Evolutionary conservation across 2,797 vertebrate species (phyloP), one percentile per base, ranked within the genome.

Genomic region (Chrosomus eos): DNA sequence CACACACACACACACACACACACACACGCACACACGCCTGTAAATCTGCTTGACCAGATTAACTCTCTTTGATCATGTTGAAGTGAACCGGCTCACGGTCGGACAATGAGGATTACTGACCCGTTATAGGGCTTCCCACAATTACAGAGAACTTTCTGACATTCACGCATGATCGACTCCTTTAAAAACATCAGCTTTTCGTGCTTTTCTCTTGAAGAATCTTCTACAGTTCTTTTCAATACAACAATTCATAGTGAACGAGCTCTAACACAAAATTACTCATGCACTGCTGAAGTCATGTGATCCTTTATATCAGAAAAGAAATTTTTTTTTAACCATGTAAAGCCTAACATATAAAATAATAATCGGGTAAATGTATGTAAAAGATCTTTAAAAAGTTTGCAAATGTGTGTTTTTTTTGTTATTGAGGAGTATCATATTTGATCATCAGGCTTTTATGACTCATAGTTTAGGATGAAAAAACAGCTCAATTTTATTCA

Each of bases 31-130:
- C 36, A 36, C 36, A 36, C 36, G 60, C 64, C 51, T 64, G 55
- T 81, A 88, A 89, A 87, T 89, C 85, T 83, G 80, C 83, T 66
- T 26, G 78, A 28, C 36, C 87, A 94, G 94, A 95, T 95, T 94
- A 95, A 21, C 85, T 51, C 87, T 91, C 90, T 95, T 94, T 94
- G 94, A 95, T 94, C 94, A 87, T 55, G 90, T 76, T 73, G 55
- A 91, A 62, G 92, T 91, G 89, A 91, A 89, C 91, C 93, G 90
- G 94, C 93, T 94, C 94, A 93, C 90, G 73, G 82, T 90, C 85
- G n/a, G 43, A 8, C 77, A 36, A 51, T 10, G 58, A 21, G 23
- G 60, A 45, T n/a, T 28, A 40, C n/a, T 13, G 55, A 77, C 53
- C 33, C 53, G n/a, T 19, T 26, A 19, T 23, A 19, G 36, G 13